Base-by-base conservation (phyloP, 1,140 invertebrate species). In the Drosophila sechellia region DNA sequence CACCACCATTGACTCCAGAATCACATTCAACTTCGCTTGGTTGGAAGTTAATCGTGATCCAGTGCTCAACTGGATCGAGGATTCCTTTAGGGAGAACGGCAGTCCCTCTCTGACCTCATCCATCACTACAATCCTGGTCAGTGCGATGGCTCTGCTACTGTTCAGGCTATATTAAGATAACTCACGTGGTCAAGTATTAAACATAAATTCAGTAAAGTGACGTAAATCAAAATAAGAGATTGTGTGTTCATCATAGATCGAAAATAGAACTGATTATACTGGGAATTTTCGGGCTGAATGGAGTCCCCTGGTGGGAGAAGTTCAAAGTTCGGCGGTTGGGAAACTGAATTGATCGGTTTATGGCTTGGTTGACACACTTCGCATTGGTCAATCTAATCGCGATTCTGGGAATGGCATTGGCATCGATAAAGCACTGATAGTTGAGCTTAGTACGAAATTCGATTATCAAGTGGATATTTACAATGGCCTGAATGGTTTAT, bases 21-120 rank as follows among this genome's bases (percentile, higher is more conserved):
- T 81, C 2, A 11, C 77, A 11, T 20, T 8, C 1, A 90, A 90
- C 63, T 75, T 80, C 4, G 43, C 52, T n/a, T 90, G 86, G 86
- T 25, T 90, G n/a, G 25, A 49, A 6, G 31, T 48, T 2, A 48
- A 90, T 46, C 81, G 81, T 2, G 60, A 87, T 49, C 59, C 81
- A 6, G 12, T 90, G 2, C 43, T 90, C 6, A 70, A 56, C 22
- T 90, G 86, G 86, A n/a, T 34, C 27, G 22, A 11, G 27, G 77
- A 79, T 12, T 40, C 58, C 12, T 42, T 11, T 1, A 42, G 12
- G 6, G 43, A 40, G 6, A 40, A 17, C 40, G 66, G 75, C 45
- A 72, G 65, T 63, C 49, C 59, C 15, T 12, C 71, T 4, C 17
- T 85, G 13, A 63, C 64, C 1, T 54, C 69, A 2, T 76, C 83